Evolutionary conservation across 2,797 vertebrate genomes (phyloP).

Genomic region (Xyrichtys novacula): DNA sequence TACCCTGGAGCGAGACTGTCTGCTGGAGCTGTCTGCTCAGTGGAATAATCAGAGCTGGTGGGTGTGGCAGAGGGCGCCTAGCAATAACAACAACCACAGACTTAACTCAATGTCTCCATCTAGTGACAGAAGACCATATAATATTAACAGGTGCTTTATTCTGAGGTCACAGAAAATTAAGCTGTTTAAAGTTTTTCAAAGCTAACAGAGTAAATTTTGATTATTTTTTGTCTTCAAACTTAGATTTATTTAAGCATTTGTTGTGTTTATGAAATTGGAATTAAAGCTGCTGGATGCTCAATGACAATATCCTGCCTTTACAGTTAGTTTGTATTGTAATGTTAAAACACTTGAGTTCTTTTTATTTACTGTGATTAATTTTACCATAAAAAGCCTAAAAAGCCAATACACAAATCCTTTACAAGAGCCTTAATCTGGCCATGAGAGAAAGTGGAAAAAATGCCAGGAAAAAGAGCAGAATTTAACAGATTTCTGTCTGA

Average conservation of each 20-base stretch:
- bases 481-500: conserved; percentile 9
- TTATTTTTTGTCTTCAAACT: not conserved
- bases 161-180: not conserved
- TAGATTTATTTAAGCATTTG: not conserved
- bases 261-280: too few relatives aligned
- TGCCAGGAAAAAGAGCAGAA: not conserved
- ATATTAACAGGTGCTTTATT: not conserved
- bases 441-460: conserved; percentile 24
- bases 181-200: not conserved
- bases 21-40: conserved; percentile 66
- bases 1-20: conserved; percentile 59
- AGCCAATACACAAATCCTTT: not conserved
- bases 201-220: not conserved
- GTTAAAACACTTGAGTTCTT: not conserved
- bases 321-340: not conserved
- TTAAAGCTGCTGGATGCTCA: too few relatives aligned
- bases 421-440: not conserved
- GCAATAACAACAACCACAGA: conserved; percentile 25
- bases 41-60: conserved; percentile 64
- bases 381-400: conserved; percentile 3
- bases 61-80: conserved; percentile 73
- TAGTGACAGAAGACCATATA: conserved; percentile 33
- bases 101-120: conserved; percentile 63
- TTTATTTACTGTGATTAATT: not conserved
- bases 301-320: too few relatives aligned